Evolutionary conservation across 1,140 invertebrate species (phyloP).

Genomic region (Caerostris extrusa): DNA sequence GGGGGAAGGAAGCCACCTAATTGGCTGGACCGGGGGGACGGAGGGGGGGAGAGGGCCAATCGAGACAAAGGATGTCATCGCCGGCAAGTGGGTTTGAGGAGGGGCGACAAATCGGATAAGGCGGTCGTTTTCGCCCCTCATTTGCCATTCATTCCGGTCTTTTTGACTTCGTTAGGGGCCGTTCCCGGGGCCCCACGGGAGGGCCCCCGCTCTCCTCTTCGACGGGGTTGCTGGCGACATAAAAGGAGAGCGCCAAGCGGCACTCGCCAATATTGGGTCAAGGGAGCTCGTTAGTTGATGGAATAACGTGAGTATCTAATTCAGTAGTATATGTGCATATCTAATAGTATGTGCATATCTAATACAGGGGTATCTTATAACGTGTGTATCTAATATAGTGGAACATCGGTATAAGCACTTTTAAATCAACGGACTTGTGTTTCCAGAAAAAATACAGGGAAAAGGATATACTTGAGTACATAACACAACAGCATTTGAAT

Average conservation of each 20-base stretch:
- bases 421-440: too few relatives aligned
- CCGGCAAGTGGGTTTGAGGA: constrained; percentile 63
- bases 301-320: not conserved
- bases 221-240: constrained; percentile 52
- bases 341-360: too few relatives aligned
- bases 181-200: constrained; percentile 61
- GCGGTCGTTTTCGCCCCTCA: constrained; percentile 77
- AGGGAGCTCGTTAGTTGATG: not conserved
- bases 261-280: not conserved
- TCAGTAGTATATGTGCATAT: too few relatives aligned
- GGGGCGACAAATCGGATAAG: constrained; percentile 77
- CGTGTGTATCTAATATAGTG: too few relatives aligned
- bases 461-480: too few relatives aligned
- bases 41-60: constrained; percentile 41
- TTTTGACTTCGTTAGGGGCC: constrained; percentile 77
- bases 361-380: too few relatives aligned
- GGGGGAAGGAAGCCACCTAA: constrained; percentile 8
- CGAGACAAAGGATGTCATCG: constrained; percentile 75
- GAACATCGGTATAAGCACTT: too few relatives aligned
- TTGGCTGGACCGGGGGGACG: not conserved
- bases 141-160: constrained; percentile 77
- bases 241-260: not conserved
- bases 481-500: too few relatives aligned
- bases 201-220: not conserved
- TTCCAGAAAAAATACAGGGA: too few relatives aligned